phyloP scores from a whole-genome alignment of 2,797 vertebrate species.

The Sebastes dallii region DNA sequence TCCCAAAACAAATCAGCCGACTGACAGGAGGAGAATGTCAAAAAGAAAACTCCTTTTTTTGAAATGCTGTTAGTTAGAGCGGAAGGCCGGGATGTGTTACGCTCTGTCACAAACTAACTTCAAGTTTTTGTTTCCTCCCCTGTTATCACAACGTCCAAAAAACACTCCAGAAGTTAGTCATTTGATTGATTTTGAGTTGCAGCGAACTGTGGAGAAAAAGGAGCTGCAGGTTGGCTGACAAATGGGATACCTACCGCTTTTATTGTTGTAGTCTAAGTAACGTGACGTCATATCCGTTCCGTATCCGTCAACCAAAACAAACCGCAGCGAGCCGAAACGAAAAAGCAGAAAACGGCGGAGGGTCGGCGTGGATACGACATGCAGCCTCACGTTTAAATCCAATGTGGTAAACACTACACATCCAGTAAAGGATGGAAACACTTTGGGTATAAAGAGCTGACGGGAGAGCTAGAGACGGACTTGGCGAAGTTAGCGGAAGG shows the following conservation, averaged over 20 bases:
- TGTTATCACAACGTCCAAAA: neutral
- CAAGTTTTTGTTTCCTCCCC: neutral
- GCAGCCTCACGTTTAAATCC: too few species aligned
- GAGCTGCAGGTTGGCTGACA: slow-evolving; percentile 12
- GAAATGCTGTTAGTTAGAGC: slow-evolving; percentile 8
- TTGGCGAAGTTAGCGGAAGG: accelerated
- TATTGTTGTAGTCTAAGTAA: too few species aligned
- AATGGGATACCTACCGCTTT: slow-evolving; percentile 6
- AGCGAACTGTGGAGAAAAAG: slow-evolving; percentile 3
- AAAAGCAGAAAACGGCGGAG: too few species aligned
- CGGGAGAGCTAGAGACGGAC: too few species aligned
- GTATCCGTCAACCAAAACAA: too few species aligned
- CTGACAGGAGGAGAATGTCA: slow-evolving; percentile 39
- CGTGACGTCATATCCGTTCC: too few species aligned
- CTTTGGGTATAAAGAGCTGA: too few species aligned
- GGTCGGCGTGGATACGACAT: too few species aligned
- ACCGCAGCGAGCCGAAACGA: too few species aligned
- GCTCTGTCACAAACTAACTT: neutral
- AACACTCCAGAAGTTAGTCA: neutral
- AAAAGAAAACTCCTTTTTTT: slow-evolving; percentile 1
- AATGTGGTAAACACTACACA: too few species aligned
- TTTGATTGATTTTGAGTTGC: slow-evolving; percentile 2
- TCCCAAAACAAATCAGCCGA: slow-evolving; percentile 50
- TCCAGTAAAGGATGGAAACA: too few species aligned
- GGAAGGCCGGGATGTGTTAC: neutral